A percentile compares a stretch with the other conserved stretches of the same genome.
Evolutionary conservation across 2,113 vertebrate species (phyloP).

Genomic region (Leucoraja erinaceus): DNA sequence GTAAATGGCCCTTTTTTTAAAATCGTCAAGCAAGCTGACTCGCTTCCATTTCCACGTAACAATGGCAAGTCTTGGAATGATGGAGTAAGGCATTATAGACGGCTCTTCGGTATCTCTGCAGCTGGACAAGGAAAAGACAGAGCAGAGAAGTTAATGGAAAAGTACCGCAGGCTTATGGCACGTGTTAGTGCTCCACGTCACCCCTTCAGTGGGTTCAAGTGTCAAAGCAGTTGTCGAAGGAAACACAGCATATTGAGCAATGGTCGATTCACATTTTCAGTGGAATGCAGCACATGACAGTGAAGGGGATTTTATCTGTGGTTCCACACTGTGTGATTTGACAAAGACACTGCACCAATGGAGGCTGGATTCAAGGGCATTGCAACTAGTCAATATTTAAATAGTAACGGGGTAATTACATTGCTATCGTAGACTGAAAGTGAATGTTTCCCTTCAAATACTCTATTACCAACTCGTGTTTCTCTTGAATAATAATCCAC

Average conservation of each 20-base stretch:
- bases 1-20: background rate
- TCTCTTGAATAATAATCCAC: background rate
- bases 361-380: background rate
- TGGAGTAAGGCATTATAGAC: background rate
- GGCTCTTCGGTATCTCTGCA: background rate
- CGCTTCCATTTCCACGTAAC: background rate
- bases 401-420: background rate
- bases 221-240: background rate
- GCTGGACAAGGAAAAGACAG: background rate
- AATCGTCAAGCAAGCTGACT: background rate
- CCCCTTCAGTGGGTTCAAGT: background rate
- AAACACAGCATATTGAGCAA: background rate
- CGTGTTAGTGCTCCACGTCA: background rate
- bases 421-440: background rate
- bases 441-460: background rate
- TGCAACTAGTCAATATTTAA: background rate
- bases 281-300: background rate
- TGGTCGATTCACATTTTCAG: background rate
- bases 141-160: background rate
- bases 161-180: background rate
- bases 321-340: background rate
- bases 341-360: background rate
- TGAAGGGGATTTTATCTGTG: background rate
- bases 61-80: background rate
- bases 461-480: background rate